phyloP scores from a whole-genome alignment of 2,888 invertebrate genomes.

The Pristionchus entomophagus region DNA sequence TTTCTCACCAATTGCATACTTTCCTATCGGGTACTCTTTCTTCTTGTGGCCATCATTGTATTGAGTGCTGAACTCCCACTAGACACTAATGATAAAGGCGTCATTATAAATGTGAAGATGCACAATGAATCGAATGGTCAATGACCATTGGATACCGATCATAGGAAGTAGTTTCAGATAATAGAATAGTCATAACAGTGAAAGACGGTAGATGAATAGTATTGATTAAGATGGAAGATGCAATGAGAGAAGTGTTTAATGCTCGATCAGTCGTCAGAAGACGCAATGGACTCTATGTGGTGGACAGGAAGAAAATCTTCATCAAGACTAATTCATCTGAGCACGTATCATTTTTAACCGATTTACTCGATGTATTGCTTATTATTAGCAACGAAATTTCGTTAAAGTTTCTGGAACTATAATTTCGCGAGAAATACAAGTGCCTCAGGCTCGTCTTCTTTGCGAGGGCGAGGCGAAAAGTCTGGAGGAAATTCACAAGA shows the following conservation, averaged over 20 bases:
- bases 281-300: neutral
- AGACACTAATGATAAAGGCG: conserved; percentile 8
- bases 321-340: conserved; percentile 35
- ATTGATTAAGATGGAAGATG: conserved; percentile 27
- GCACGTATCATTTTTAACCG: neutral
- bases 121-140: neutral
- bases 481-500: conserved; percentile 23
- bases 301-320: conserved; percentile 40
- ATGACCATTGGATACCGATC: neutral
- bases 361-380: too few species aligned
- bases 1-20: neutral
- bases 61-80: conserved; percentile 9
- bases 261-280: conserved; percentile 29
- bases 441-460: conserved; percentile 20
- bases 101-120: neutral
- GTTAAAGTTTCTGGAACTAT: too few species aligned
- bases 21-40: conserved; percentile 3
- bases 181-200: neutral
- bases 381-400: too few species aligned
- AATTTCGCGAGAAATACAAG: too few species aligned
- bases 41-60: neutral
- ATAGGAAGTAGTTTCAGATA: neutral
- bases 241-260: neutral
- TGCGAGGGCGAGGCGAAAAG: conserved; percentile 19
- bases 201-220: neutral